Conservation (phyloP, 2,888 invertebrate species). For the Gymnosoma rotundatum region DNA sequence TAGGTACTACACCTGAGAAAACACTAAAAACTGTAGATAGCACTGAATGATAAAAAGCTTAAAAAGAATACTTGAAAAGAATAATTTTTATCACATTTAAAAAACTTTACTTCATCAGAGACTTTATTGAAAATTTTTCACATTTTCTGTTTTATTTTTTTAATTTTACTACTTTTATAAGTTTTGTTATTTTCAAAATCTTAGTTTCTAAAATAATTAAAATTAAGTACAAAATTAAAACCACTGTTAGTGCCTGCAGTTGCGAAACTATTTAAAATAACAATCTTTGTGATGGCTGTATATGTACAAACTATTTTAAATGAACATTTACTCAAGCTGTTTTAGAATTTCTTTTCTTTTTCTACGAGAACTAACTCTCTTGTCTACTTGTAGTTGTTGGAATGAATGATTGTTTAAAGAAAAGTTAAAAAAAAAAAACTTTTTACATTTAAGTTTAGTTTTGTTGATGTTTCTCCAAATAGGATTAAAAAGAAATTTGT, state of each 20-base stretch:
- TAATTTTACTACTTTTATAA: no score
- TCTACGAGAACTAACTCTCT: neutral
- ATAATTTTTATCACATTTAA: no score
- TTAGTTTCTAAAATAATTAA: neutral
- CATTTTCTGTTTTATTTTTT: no score
- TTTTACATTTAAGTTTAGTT: neutral
- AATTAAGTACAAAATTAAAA: constrained; percentile 7
- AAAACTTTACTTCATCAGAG: no score
- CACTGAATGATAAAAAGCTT: no score
- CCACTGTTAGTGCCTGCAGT: constrained; percentile 39
- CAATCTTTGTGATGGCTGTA: no score
- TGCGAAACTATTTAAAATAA: neutral
- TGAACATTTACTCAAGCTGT: constrained; percentile 1
- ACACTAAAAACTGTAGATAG: no score
- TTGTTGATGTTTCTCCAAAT: neutral
- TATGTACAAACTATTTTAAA: neutral
- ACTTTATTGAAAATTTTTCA: no score
- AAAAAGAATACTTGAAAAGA: no score
- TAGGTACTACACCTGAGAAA: neutral
- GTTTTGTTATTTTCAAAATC: no score
- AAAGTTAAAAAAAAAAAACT: constrained; percentile 21
- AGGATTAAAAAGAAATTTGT: neutral
- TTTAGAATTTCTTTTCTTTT: no score
- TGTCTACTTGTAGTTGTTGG: neutral
- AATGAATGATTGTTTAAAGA: constrained; percentile 7